These are phyloP conservation scores for Tiphia femorata DNA, from an alignment of 2,888 invertebrate genomes.

Conservation along the genomic window DNA sequence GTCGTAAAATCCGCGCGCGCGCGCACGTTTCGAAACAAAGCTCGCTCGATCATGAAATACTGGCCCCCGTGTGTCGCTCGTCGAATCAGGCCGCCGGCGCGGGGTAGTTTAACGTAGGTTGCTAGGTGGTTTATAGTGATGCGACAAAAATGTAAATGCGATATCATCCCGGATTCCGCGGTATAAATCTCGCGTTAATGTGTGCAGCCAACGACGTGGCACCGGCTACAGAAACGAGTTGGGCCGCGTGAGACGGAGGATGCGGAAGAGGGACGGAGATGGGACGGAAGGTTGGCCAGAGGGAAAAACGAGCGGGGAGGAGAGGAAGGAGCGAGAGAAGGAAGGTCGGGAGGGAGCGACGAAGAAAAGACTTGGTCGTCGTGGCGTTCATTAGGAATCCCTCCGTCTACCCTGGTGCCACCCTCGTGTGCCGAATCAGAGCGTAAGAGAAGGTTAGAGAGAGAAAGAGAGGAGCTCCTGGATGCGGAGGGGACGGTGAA, in stretches of 20 bases:
- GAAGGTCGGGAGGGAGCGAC: conserved; percentile 34
- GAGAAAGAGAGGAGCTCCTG: conserved; percentile 12
- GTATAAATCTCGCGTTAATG: conserved; percentile 68
- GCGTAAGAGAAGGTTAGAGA: conserved; percentile 16
- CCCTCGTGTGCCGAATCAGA: conserved; percentile 44
- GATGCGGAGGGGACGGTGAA: conserved; percentile 29
- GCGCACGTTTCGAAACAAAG: conserved; percentile 44
- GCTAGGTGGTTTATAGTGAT: conserved; percentile 65
- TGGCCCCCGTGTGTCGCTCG: conserved; percentile 20
- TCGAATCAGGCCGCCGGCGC: conserved; percentile 16
- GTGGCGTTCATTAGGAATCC: conserved; percentile 61
- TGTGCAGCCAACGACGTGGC: conserved; percentile 55
- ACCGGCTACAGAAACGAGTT: conserved; percentile 42
- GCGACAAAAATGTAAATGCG: conserved; percentile 69
- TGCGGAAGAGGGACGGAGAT: conserved; percentile 2
- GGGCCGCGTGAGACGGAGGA: conserved; percentile 15
- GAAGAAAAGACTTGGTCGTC: conserved; percentile 15
- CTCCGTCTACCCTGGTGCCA: conserved; percentile 45
- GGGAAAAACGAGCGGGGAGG: conserved; percentile 9
- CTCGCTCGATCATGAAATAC: conserved; percentile 59
- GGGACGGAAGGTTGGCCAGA: conserved; percentile 8
- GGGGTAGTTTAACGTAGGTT: conserved; percentile 32
- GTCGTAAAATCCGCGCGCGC: conserved; percentile 22
- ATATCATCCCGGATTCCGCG: conserved; percentile 63
- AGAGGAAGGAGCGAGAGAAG: conserved; percentile 24